phyloP scores from a whole-genome alignment of 2,888 invertebrate genomes.

The Drosophila prostipennis region DNA sequence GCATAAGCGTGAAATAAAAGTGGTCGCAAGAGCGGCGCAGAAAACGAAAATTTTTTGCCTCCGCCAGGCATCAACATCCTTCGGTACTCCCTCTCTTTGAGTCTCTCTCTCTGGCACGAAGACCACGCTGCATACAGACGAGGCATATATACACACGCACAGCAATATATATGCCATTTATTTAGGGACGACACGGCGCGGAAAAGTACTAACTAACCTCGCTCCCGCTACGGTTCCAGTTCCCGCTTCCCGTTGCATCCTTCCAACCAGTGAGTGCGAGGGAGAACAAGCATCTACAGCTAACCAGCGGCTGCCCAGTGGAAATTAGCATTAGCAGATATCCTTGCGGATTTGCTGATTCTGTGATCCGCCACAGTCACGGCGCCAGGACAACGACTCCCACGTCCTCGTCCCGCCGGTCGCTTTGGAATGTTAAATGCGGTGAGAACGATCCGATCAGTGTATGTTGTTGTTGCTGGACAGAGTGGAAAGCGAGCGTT shows the following conservation, averaged over 20 bases:
- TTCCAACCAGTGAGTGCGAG: slow-evolving; percentile 38
- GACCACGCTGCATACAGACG: slow-evolving; percentile 62
- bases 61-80: slow-evolving; percentile 57
- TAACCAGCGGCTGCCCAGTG: slow-evolving; percentile 37
- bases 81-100: slow-evolving; percentile 66
- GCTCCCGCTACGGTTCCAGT: slow-evolving; percentile 50
- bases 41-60: slow-evolving; percentile 46
- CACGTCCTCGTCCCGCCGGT: slow-evolving; percentile 57
- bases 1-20: slow-evolving; percentile 35
- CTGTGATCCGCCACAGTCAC: slow-evolving; percentile 34
- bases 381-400: slow-evolving; percentile 52
- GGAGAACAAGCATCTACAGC: slow-evolving; percentile 25
- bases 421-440: slow-evolving; percentile 84
- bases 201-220: slow-evolving; percentile 74
- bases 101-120: slow-evolving; percentile 52
- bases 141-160: slow-evolving; percentile 46
- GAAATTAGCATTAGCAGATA: slow-evolving; percentile 29
- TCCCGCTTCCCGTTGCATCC: slow-evolving; percentile 26
- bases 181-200: slow-evolving; percentile 73
- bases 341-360: slow-evolving; percentile 25
- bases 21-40: slow-evolving; percentile 27
- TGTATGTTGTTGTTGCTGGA: slow-evolving; percentile 82
- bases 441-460: slow-evolving; percentile 82
- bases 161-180: slow-evolving; percentile 57
- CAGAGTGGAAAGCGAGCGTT: slow-evolving; percentile 57